Evolutionary conservation across 2,113 vertebrate genomes (phyloP).

Genomic region (Pelusios castaneus): DNA sequence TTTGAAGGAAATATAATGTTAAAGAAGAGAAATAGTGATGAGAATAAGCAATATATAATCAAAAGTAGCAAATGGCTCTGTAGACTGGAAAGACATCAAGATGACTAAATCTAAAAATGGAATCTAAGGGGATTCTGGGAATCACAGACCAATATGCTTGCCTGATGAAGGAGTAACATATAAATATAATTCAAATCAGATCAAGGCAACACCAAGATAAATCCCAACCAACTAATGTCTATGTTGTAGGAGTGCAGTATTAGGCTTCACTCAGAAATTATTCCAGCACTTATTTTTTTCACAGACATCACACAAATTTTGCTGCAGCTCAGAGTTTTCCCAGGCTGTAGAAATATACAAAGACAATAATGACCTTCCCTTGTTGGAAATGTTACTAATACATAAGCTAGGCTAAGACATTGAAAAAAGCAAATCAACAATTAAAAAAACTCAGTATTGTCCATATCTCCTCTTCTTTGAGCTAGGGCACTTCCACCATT

Average conservation of each 20-base stretch:
- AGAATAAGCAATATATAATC: constrained; percentile 27
- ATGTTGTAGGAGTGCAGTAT: not conserved
- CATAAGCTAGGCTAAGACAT: not conserved
- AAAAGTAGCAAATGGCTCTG: constrained; percentile 25
- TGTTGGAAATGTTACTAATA: not conserved
- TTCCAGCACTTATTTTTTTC: constrained; percentile 12
- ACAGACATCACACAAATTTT: not conserved
- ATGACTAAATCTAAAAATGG: constrained; percentile 18
- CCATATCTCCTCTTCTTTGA: not conserved
- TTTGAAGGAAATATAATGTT: not conserved
- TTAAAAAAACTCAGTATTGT: not conserved
- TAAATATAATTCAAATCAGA: not conserved
- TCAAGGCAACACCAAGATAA: constrained; percentile 24
- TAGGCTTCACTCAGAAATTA: constrained; percentile 12
- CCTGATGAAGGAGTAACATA: not conserved
- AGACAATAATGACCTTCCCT: not conserved
- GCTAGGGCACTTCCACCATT: not conserved
- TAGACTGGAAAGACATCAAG: constrained; percentile 16
- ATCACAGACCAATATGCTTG: not conserved
- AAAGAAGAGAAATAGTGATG: constrained; percentile 39
- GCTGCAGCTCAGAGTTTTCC: not conserved
- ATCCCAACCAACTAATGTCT: constrained; percentile 36
- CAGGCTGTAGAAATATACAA: not conserved
- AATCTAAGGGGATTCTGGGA: constrained; percentile 22
- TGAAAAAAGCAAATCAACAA: not conserved